Evolutionary conservation across 2,797 vertebrate genomes (phyloP), one percentile per base, ranked within the genome.

Genomic region (Alosa sapidissima): DNA sequence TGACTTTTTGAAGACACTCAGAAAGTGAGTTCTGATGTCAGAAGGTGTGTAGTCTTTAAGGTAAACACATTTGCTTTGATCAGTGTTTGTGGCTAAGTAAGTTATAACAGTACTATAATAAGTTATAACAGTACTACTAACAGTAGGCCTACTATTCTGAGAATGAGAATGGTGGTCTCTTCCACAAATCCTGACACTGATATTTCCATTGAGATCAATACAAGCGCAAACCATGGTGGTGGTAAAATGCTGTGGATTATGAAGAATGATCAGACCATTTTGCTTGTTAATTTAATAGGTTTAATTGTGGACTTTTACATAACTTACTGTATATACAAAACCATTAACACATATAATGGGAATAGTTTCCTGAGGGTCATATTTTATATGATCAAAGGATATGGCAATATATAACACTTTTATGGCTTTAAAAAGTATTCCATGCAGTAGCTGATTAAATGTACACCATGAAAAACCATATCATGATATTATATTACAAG

Each of bases 241-340:
- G 68, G 1, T 19, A 19, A 13, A 78, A 21, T 47, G n/a, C n/a
- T 62, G 19, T 21, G 8, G 5, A 78, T 47, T 47, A 47, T 36
- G 16, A 45, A 75, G 72, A 47, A 78, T 78, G 2, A 78, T 45
- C 72, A 16, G 72, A 78, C 72, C 36, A 45, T 78, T 78, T 4
- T 14, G 16, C 14, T 13, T 3, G 21, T 19, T 45, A 16, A 45
- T 21, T 78, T 47, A 78, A 78, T 45, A 47, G 41, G 6, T 78
- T 78, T 47, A 78, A 78, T 78, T 45, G 36, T 78, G 6, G 72
- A n/a, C 8, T 78, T 45, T 78, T n/a, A 65, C n/a, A 65, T 65
- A 36, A 47, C 1, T 19, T 78, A 28, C 28, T 28, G 28, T 28
- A 78, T 21, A 47, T 47, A 78, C 72, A 78, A 36, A 78, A 78